Evolutionary conservation across 1,140 invertebrate species (phyloP).

Genomic region (Drosophila triauraria): DNA sequence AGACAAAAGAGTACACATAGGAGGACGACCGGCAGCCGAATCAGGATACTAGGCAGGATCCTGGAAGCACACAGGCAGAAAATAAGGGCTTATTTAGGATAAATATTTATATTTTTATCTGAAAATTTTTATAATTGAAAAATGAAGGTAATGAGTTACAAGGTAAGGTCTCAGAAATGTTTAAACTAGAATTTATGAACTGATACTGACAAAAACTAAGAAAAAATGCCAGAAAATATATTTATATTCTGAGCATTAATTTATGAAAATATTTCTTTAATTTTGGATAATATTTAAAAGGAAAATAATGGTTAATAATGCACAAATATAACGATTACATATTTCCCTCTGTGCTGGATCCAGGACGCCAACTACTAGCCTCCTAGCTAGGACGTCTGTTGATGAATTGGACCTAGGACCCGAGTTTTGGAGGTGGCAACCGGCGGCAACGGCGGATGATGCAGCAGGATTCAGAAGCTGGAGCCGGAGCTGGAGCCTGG

Average conservation of each 20-base stretch:
- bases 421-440: slow-evolving; percentile 29
- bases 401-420: slow-evolving; percentile 75
- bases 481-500: not conserved
- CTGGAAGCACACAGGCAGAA: slow-evolving; percentile 34
- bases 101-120: not conserved
- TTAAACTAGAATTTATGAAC: too few relatives aligned
- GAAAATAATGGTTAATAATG: not conserved
- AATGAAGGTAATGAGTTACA: too few relatives aligned
- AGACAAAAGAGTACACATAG: slow-evolving; percentile 78
- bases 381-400: slow-evolving; percentile 67
- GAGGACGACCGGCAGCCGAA: slow-evolving; percentile 51
- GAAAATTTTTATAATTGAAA: not conserved
- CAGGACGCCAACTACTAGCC: slow-evolving; percentile 28
- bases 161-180: too few relatives aligned
- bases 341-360: slow-evolving; percentile 17
- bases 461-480: slow-evolving; percentile 5
- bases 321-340: too few relatives aligned
- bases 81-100: not conserved
- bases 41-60: slow-evolving; percentile 29
- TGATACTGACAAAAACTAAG: too few relatives aligned
- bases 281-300: not conserved
- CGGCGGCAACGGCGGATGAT: slow-evolving; percentile 4
- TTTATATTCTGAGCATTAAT: too few relatives aligned
- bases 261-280: too few relatives aligned
- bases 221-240: too few relatives aligned